These are phyloP conservation scores for Pavo muticus DNA, from an alignment of 2,113 vertebrate species.

Conservation along the genomic window DNA sequence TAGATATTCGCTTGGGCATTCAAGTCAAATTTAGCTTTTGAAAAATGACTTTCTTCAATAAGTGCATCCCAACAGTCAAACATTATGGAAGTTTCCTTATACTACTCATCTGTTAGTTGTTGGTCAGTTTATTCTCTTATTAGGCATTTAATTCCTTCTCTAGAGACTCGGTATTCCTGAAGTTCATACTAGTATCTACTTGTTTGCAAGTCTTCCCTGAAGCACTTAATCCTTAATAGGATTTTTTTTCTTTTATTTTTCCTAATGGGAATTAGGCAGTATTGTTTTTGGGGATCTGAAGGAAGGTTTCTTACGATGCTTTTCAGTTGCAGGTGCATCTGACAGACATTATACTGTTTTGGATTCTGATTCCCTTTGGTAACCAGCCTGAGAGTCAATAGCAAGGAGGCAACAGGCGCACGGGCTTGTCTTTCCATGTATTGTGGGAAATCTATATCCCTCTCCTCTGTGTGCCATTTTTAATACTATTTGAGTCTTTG, in stretches of 20 bases:
- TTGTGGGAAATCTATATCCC: neutral
- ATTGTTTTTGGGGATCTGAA: neutral
- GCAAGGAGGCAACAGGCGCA: fast-evolving
- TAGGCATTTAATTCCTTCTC: neutral
- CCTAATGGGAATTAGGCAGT: neutral
- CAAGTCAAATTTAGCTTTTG: neutral
- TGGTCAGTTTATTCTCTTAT: neutral
- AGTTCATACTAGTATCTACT: neutral
- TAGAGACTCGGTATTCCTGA: neutral
- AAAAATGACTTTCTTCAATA: neutral
- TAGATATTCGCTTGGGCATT: neutral
- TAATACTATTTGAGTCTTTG: neutral
- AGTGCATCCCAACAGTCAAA: neutral
- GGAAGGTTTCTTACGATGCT: neutral
- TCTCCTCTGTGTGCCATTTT: neutral
- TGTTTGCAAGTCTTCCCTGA: neutral
- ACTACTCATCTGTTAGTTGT: neutral
- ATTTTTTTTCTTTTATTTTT: neutral
- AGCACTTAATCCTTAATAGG: neutral
- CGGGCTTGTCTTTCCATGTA: fast-evolving
- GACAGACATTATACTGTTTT: neutral
- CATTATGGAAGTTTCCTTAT: neutral
- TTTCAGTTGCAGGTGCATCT: neutral
- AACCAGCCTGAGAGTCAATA: neutral
- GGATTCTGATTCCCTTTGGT: neutral